Conservation (phyloP, 2,113 vertebrate genomes). For the Entelurus aequoreus region DNA sequence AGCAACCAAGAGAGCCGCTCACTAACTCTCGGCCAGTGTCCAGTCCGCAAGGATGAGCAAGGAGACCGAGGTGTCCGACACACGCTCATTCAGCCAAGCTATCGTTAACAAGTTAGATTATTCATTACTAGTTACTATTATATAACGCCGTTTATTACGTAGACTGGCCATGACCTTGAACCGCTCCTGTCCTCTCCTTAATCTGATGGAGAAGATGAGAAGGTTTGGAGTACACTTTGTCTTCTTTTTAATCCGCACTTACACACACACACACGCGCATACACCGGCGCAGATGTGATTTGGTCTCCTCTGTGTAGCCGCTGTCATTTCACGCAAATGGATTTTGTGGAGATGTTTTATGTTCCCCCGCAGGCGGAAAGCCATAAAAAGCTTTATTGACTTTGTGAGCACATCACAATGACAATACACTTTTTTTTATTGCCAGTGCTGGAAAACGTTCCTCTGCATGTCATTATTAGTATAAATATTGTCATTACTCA, state of each 20-base stretch:
- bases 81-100: too few species aligned
- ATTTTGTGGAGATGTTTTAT: neutral
- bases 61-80: too few species aligned
- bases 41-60: too few species aligned
- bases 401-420: neutral
- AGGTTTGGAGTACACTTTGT: neutral
- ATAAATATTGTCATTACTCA: neutral
- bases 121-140: too few species aligned
- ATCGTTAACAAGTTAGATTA: too few species aligned
- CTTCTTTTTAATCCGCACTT: neutral
- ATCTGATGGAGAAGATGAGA: slow-evolving; percentile 11
- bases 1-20: too few species aligned
- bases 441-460: neutral
- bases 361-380: neutral
- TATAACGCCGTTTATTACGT: too few species aligned
- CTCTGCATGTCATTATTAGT: neutral
- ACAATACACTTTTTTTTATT: neutral
- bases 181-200: neutral
- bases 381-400: neutral
- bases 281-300: slow-evolving; percentile 5
- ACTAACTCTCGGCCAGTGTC: too few species aligned
- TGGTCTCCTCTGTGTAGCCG: neutral
- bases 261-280: too few species aligned
- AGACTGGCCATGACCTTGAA: too few species aligned
- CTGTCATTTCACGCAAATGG: neutral